These are phyloP conservation scores for Ageneiosus marmoratus DNA, from an alignment of 2,113 vertebrate genomes.

Conservation along the genomic window DNA sequence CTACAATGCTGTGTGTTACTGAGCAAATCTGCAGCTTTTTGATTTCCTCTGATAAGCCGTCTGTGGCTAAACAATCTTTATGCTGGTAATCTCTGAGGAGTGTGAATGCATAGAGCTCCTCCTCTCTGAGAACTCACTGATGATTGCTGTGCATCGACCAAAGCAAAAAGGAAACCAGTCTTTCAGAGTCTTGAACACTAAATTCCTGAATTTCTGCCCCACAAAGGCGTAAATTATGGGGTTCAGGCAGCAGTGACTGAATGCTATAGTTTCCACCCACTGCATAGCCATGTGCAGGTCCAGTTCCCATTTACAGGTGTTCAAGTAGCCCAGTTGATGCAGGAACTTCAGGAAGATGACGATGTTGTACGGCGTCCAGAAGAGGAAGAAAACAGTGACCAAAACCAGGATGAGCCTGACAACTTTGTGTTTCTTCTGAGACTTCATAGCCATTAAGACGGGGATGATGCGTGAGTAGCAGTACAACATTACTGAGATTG, in stretches of 20 bases:
- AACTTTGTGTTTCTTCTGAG: slow-evolving; percentile 74
- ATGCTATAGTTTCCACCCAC: slow-evolving; percentile 67
- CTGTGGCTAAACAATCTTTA: slow-evolving; percentile 25
- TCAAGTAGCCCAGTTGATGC: fast-evolving
- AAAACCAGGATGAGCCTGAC: slow-evolving; percentile 79
- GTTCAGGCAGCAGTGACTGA: slow-evolving; percentile 74
- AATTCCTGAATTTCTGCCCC: slow-evolving; percentile 70
- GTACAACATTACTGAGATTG: slow-evolving; percentile 73
- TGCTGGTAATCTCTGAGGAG: slow-evolving; percentile 57
- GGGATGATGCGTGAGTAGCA: slow-evolving; percentile 81
- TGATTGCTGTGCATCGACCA: background rate
- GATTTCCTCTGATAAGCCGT: too few relatives aligned
- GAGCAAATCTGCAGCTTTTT: too few relatives aligned
- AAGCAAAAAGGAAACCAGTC: slow-evolving; percentile 50
- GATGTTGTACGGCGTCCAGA: slow-evolving; percentile 83
- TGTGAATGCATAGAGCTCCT: slow-evolving; percentile 60
- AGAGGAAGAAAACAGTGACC: slow-evolving; percentile 77
- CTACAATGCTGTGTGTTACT: too few relatives aligned
- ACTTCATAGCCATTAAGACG: slow-evolving; percentile 73
- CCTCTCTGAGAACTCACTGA: slow-evolving; percentile 33
- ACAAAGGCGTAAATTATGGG: slow-evolving; percentile 76
- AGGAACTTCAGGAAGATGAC: slow-evolving; percentile 58
- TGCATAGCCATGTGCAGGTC: slow-evolving; percentile 32
- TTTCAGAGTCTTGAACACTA: slow-evolving; percentile 54
- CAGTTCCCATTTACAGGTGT: background rate